Evolutionary conservation across 2,888 invertebrate species (phyloP), one percentile per base, ranked within the genome.

Genomic region (Prosopocoilus inquinatus): DNA sequence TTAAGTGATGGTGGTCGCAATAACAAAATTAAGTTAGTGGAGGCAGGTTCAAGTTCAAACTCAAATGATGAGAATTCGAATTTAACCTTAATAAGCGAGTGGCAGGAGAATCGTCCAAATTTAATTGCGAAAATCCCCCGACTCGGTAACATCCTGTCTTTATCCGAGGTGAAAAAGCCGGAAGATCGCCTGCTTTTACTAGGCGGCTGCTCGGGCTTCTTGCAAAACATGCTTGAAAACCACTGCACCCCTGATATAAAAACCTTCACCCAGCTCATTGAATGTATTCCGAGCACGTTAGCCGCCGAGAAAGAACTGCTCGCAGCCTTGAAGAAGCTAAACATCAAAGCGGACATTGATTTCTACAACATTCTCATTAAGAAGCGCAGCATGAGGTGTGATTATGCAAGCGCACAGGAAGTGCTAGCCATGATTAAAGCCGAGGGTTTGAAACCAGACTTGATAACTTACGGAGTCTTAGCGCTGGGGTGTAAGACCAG

Each of bases 361-460:
- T 93, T 95, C 74, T 94, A 86, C 69, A 96, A 95, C 74, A 84
- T 89, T 78, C 80, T 96, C 8, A 94, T 96, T 50, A 91, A 89
- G 69, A 91, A 87, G 71, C 82, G 92, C 55, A 87, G 87, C 69
- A 77, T 86, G 68, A 80, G 92, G 62, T 79, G 75, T 54, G 87
- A 91, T 71, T 87, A 86, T 72, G 79, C 83, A 49, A 82, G 80
- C 64, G 94, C 91, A 9, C 84, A 84, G 80, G 82, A 81, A 64
- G 84, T 88, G 0, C 75, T 82, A 50, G 67, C 77, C 9, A 75
- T 85, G 64, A 82, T 89, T 61, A 78, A 82, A 65, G 79, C 79
- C 59, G 63, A 78, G 2, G 74, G 76, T 50, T 72, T 90, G 16
- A 77, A 78, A 60, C 86, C 88, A 0, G 85, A 94, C 75, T 81